Evolutionary conservation across 2,797 vertebrate species (phyloP), one percentile per base, ranked within the genome.

Genomic region (Rhinichthys osculus): DNA sequence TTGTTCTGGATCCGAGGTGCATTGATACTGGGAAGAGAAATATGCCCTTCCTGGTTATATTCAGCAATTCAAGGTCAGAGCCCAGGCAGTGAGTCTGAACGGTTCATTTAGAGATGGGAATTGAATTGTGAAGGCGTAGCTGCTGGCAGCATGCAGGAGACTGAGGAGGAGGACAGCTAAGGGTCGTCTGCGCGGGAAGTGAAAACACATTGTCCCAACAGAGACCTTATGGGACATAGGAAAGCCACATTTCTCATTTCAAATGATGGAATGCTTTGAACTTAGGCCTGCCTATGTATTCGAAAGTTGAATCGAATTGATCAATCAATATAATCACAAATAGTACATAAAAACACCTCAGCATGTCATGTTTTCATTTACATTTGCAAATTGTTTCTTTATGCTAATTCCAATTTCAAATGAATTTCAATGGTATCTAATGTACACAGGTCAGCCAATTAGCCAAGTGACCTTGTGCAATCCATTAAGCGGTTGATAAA

Each of bases 81-180:
- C 90, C 90, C 88, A 86, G 85, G 85, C 50, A 23, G 85, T 85
- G 84, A 86, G 89, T 50, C 87, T 91, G 86, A 92, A 90, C 91
- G 83, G 89, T 91, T 91, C 82, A 92, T 93, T 94, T 90, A 92
- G 88, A 90, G 86, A 90, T 85, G 87, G 90, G 87, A 92, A 93
- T 88, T 91, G 90, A 94, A 94, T 92, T 87, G 89, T 77, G 90
- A 92, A 91, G 89, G 82, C 69, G 83, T 90, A 88, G 83, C 80
- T 90, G 83, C 88, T 91, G 89, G 84, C 89, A 71, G 81, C 85
- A 62, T 87, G 81, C 67, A 54, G 9, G 62, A 73, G 14, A 77
- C 80, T 50, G 86, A 52, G 81, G 81, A 66, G 54, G 44, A 77
- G 77, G 79, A 83, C 79, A 83, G 88, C 89, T 85, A 84, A 91